Evolutionary conservation across 2,888 invertebrate species (phyloP).

Genomic region (Helobdella robusta): DNA sequence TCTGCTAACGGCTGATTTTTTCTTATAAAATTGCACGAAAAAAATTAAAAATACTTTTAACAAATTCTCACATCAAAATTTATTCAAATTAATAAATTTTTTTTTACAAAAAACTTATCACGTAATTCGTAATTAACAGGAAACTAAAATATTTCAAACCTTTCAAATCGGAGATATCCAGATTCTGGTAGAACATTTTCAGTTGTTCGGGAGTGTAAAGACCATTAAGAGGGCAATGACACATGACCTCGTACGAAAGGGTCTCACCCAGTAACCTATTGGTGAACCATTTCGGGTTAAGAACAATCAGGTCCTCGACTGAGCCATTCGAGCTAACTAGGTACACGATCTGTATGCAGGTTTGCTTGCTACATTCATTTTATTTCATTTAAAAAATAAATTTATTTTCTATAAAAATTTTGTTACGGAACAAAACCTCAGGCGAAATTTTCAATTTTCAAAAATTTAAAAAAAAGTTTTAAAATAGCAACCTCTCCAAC

Average conservation of each 20-base stretch:
- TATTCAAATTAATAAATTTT: too few species aligned
- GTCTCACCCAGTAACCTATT: not conserved
- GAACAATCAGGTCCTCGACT: not conserved
- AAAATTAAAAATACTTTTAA: too few species aligned
- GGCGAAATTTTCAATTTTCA: not conserved
- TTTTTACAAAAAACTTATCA: too few species aligned
- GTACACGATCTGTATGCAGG: not conserved
- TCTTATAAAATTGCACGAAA: too few species aligned
- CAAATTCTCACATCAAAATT: too few species aligned
- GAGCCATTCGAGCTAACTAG: not conserved
- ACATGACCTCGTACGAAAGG: slow-evolving; percentile 4
- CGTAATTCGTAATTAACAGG: too few species aligned
- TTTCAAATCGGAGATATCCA: slow-evolving; percentile 6
- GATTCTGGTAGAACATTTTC: not conserved
- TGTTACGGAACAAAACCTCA: not conserved
- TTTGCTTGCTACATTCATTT: too few species aligned
- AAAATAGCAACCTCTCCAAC: not conserved
- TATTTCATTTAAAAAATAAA: too few species aligned
- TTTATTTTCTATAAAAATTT: too few species aligned
- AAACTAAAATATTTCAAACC: too few species aligned
- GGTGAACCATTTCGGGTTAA: slow-evolving; percentile 9
- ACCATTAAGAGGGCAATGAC: not conserved
- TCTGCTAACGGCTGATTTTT: too few species aligned
- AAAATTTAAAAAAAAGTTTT: not conserved
- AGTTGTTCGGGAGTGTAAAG: not conserved